phyloP scores from a whole-genome alignment of 1,140 invertebrate genomes.

The Drosophila simulans region DNA sequence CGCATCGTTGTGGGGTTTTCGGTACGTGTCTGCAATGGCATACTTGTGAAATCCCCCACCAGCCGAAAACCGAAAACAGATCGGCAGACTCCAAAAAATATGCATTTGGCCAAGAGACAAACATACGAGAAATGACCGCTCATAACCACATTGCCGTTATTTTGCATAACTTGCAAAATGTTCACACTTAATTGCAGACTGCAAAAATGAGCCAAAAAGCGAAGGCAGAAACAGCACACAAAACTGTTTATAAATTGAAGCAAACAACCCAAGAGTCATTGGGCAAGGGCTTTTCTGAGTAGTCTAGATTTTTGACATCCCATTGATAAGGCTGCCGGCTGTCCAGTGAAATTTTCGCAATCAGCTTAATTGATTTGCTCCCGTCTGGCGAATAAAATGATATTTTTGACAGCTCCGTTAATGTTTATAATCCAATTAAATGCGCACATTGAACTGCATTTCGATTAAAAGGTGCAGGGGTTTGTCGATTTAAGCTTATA shows the following conservation, averaged over 20 bases:
- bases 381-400: constrained; percentile 25
- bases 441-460: constrained; percentile 39
- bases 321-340: constrained; percentile 19
- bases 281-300: constrained; percentile 32
- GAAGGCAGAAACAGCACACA: constrained; percentile 16
- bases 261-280: constrained; percentile 28
- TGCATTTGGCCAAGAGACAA: constrained; percentile 59
- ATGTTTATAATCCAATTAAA: constrained; percentile 46
- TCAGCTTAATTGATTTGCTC: constrained; percentile 50
- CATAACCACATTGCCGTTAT: constrained; percentile 50
- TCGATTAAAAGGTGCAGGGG: constrained; percentile 29
- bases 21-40: constrained; percentile 66
- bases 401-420: constrained; percentile 48
- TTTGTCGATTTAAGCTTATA: constrained; percentile 3
- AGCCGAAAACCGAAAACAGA: constrained; percentile 26
- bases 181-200: constrained; percentile 58
- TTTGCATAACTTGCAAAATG: constrained; percentile 59
- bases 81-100: constrained; percentile 45
- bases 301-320: constrained; percentile 7
- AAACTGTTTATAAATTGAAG: constrained; percentile 45
- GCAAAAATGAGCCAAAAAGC: constrained; percentile 31
- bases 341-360: constrained; percentile 7
- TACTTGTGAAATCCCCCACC: constrained; percentile 51
- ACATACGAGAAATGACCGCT: constrained; percentile 51
- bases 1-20: constrained; percentile 20